A percentile compares a stretch with the other conserved stretches of the same genome.
Conservation (phyloP, 2,113 vertebrate genomes). For the Takifugu flavidus region DNA sequence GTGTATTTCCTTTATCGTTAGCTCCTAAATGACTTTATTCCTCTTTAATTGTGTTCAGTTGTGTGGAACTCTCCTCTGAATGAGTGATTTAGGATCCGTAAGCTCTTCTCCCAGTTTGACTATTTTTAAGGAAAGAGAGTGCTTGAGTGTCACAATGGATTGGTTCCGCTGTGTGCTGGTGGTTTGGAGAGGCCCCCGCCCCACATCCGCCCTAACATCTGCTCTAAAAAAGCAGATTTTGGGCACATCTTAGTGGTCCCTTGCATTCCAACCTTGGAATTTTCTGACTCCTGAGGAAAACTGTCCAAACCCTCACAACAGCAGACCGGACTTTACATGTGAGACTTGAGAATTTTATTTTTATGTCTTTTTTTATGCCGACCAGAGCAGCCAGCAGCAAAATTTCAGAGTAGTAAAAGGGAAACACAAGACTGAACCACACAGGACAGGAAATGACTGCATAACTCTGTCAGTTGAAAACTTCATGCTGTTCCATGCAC, state of each 20-base stretch:
- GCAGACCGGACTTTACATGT: background rate
- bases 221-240: conserved; percentile 24
- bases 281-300: background rate
- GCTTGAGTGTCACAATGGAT: conserved; percentile 20
- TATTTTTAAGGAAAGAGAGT: conserved; percentile 34
- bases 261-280: background rate
- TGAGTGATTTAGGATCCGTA: background rate
- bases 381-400: conserved; percentile 3
- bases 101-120: background rate
- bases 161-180: conserved; percentile 32
- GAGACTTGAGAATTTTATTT: background rate
- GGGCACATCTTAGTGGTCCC: background rate
- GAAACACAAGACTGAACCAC: conserved; percentile 33
- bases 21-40: no score
- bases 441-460: conserved; percentile 53
- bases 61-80: no score
- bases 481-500: conserved; percentile 44
- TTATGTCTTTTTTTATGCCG: background rate
- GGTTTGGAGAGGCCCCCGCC: conserved; percentile 30
- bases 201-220: conserved; percentile 33
- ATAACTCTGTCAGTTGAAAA: conserved; percentile 39
- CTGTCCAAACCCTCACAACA: no score
- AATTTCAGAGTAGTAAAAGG: conserved; percentile 23
- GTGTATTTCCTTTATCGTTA: no score
- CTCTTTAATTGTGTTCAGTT: no score